These are phyloP conservation scores for Thaumatotibia leucotreta DNA, from an alignment of 1,140 invertebrate species.

Conservation along the genomic window DNA sequence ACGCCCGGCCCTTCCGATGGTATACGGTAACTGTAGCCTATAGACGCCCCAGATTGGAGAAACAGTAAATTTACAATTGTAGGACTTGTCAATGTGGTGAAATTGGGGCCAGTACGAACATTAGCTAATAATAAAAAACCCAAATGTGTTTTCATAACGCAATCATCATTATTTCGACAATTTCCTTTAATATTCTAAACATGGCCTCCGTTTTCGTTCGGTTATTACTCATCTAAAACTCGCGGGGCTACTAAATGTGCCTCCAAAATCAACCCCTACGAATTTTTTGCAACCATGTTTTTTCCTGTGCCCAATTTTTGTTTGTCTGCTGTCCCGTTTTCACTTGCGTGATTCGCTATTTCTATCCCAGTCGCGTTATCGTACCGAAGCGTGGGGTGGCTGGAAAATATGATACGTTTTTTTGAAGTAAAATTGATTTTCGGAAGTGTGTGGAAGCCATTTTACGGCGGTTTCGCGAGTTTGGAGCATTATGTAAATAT, in stretches of 20 bases:
- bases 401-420: constrained; percentile 70
- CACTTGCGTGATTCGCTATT: neutral
- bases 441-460: constrained; percentile 61
- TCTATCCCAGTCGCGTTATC: constrained; percentile 42
- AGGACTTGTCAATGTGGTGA: too few relatives aligned
- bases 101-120: too few relatives aligned
- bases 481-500: constrained; percentile 8
- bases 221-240: constrained; percentile 66
- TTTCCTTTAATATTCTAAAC: neutral
- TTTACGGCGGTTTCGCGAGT: constrained; percentile 34
- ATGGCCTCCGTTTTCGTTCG: constrained; percentile 30
- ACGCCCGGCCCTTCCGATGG: too few relatives aligned
- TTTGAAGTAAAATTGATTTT: constrained; percentile 71
- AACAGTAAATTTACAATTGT: too few relatives aligned
- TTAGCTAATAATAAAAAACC: neutral
- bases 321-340: constrained; percentile 48
- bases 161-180: neutral
- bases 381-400: constrained; percentile 48
- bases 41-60: too few relatives aligned
- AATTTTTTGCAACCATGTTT: constrained; percentile 67
- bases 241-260: constrained; percentile 61
- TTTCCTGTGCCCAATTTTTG: constrained; percentile 61
- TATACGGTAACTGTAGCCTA: too few relatives aligned
- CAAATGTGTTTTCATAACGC: neutral
- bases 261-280: constrained; percentile 62